A percentile compares a stretch with the other conserved stretches of the same genome.
Conservation (phyloP, 1,140 invertebrate genomes). For the Pseudomyrmex sp. region DNA sequence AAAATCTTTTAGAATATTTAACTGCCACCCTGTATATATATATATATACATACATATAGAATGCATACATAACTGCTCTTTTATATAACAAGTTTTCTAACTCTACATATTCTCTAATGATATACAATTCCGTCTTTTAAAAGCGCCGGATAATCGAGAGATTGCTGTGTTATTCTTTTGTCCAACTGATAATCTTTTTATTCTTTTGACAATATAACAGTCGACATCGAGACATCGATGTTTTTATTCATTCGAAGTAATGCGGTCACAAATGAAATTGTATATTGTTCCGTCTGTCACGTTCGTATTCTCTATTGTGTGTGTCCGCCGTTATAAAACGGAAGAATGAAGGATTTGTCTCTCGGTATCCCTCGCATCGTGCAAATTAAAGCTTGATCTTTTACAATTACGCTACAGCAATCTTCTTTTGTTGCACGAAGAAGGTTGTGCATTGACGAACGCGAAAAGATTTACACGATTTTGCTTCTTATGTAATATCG, state of each 20-base stretch:
- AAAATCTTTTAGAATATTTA: not conserved
- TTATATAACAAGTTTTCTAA: not conserved
- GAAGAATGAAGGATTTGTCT: not conserved
- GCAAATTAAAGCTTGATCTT: slow-evolving; percentile 8
- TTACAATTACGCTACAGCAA: slow-evolving; percentile 2
- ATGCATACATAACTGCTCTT: not conserved
- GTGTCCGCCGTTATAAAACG: not conserved
- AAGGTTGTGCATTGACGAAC: not conserved
- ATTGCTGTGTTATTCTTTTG: slow-evolving; percentile 26
- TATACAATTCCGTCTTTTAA: not conserved
- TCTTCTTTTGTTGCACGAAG: not conserved
- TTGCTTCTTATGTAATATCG: no score
- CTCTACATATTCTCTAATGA: not conserved
- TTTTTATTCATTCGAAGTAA: slow-evolving; percentile 32
- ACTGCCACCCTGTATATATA: not conserved
- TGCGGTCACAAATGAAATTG: slow-evolving; percentile 41
- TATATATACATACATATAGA: not conserved
- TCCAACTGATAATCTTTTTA: slow-evolving; percentile 23
- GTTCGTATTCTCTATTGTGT: not conserved
- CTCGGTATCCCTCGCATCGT: not conserved
- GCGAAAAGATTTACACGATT: no score
- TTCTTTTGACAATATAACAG: slow-evolving; percentile 23
- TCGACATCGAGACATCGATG: slow-evolving; percentile 12
- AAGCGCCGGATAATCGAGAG: not conserved
- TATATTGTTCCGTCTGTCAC: slow-evolving; percentile 4